A percentile compares a stretch with the other conserved stretches of the same genome.
Conservation (phyloP, 2,797 vertebrate species). For the Oryzias sinensis region DNA sequence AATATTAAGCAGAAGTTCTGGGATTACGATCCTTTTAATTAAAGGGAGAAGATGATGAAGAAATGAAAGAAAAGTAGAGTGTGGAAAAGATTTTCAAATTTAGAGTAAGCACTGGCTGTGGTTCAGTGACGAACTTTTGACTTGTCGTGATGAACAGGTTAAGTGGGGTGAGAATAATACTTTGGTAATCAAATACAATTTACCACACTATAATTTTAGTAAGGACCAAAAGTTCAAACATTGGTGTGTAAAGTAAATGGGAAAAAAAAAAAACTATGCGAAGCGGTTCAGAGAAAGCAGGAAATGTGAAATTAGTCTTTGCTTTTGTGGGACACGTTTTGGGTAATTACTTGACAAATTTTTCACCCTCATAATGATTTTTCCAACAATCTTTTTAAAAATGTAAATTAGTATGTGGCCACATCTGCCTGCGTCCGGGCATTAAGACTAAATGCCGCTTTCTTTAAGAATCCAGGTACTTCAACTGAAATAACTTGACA, state of each 20-base stretch:
- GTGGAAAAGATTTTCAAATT: slow-evolving; percentile 20
- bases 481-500: slow-evolving; percentile 66
- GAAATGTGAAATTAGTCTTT: slow-evolving; percentile 46
- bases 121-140: slow-evolving; percentile 31
- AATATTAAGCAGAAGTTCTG: slow-evolving; percentile 6
- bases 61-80: slow-evolving; percentile 9
- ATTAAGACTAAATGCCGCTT: slow-evolving; percentile 54
- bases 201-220: slow-evolving; percentile 62
- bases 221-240: slow-evolving; percentile 60
- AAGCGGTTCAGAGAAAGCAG: slow-evolving; percentile 47
- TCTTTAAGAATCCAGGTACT: slow-evolving; percentile 53
- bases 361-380: slow-evolving; percentile 38
- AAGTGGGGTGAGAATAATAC: slow-evolving; percentile 75
- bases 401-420: slow-evolving; percentile 58
- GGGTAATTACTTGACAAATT: slow-evolving; percentile 66
- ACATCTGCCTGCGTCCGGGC: slow-evolving; percentile 58
- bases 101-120: slow-evolving; percentile 16
- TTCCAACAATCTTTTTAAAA: slow-evolving; percentile 60
- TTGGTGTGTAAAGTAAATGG: slow-evolving; percentile 55
- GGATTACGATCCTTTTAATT: slow-evolving; percentile 2
- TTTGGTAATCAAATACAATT: slow-evolving; percentile 72
- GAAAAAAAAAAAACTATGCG: slow-evolving; percentile 42
- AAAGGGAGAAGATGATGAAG: neutral
- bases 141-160: slow-evolving; percentile 61
- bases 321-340: slow-evolving; percentile 47